Conservation (phyloP, 2,113 vertebrate genomes). For the Poeciliopsis retropinna region DNA sequence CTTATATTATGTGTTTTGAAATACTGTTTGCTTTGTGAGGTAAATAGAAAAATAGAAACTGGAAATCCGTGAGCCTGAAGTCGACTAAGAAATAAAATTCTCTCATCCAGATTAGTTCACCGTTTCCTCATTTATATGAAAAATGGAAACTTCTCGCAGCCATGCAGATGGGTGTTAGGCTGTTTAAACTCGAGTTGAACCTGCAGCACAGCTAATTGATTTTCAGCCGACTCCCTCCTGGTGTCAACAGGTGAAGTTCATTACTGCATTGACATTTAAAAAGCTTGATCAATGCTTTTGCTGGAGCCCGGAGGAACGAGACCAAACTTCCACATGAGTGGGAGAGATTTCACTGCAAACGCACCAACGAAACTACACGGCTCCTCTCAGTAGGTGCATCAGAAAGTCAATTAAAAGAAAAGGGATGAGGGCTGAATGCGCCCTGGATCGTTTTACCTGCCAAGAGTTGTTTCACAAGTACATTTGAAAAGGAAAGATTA, state of each 20-base stretch:
- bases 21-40: too few species aligned
- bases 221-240: conserved; percentile 1
- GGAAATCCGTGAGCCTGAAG: not conserved
- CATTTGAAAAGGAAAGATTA: too few species aligned
- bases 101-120: not conserved
- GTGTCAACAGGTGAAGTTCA: conserved; percentile 30
- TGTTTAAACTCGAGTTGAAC: not conserved
- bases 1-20: too few species aligned
- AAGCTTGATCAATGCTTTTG: conserved; percentile 25
- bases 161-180: not conserved
- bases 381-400: not conserved
- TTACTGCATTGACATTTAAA: conserved; percentile 45
- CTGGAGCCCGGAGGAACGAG: conserved; percentile 2
- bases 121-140: not conserved
- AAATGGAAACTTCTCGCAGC: not conserved
- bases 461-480: not conserved
- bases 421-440: not conserved
- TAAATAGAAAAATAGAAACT: not conserved
- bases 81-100: not conserved
- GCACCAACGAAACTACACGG: conserved; percentile 34
- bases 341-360: conserved; percentile 30
- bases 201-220: conserved; percentile 13
- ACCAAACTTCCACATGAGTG: conserved; percentile 17
- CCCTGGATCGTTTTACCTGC: not conserved
- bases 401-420: not conserved